phyloP scores from a whole-genome alignment of 2,797 vertebrate species.

The Notolabrus celidotus region DNA sequence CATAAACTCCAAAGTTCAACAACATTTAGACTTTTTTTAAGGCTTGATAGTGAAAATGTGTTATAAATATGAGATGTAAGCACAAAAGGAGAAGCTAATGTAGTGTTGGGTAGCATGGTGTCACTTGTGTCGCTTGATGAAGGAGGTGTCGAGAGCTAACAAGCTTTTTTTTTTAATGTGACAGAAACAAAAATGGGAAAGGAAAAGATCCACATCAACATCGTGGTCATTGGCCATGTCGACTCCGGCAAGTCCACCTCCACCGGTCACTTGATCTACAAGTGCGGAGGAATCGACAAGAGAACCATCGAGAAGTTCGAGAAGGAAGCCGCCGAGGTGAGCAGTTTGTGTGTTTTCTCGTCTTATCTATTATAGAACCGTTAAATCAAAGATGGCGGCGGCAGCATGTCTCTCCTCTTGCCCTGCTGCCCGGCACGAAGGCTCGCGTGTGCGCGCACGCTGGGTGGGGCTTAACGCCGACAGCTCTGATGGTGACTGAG shows the following conservation, averaged over 20 bases:
- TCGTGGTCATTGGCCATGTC: conserved; percentile 90
- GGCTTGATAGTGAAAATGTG: rapidly evolving
- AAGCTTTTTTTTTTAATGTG: rapidly evolving
- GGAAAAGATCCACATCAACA: conserved; percentile 90
- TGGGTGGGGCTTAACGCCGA: conserved; percentile 67
- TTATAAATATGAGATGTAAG: too few species aligned
- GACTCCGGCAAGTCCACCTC: conserved; percentile 90
- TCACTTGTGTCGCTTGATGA: too few species aligned
- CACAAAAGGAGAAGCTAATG: too few species aligned
- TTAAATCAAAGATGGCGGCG: conserved; percentile 79
- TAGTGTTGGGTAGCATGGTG: too few species aligned
- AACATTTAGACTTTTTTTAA: neutral
- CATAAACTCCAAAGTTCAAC: neutral
- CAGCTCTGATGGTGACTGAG: conserved; percentile 46
- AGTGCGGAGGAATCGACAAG: conserved; percentile 89
- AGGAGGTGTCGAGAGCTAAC: rapidly evolving
- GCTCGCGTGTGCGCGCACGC: conserved; percentile 68
- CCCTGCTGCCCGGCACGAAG: conserved; percentile 66
- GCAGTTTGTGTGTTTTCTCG: neutral
- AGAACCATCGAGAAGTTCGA: conserved; percentile 90
- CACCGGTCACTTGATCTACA: conserved; percentile 89
- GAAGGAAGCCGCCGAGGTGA: conserved; percentile 89
- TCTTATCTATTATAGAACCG: neutral
- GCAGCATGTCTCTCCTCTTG: conserved; percentile 68
- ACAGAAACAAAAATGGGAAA: conserved; percentile 87